These are phyloP conservation scores for Trachymyrmex cornetzi DNA, from an alignment of 1,140 invertebrate genomes.

Conservation along the genomic window DNA sequence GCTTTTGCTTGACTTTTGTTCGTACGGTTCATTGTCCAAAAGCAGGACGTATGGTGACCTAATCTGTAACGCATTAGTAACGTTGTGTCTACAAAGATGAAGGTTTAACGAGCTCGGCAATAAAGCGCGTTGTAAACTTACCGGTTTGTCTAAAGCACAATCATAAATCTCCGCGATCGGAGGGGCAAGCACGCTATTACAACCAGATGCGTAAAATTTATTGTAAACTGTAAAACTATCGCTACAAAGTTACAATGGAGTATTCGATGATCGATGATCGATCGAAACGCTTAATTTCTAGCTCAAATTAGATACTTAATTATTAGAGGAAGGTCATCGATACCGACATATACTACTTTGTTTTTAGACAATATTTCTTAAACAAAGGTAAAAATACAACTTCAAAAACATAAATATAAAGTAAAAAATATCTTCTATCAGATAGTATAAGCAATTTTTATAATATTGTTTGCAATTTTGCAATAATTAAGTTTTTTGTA, in stretches of 20 bases:
- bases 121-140: slow-evolving; percentile 65
- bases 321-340: too few relatives aligned
- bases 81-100: slow-evolving; percentile 1
- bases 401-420: too few relatives aligned
- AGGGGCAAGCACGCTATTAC: slow-evolving; percentile 61
- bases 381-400: too few relatives aligned
- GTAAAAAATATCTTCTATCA: too few relatives aligned
- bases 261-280: slow-evolving; percentile 7
- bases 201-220: slow-evolving; percentile 73
- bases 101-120: slow-evolving; percentile 68
- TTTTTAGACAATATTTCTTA: too few relatives aligned
- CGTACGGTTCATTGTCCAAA: not conserved
- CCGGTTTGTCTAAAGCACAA: slow-evolving; percentile 53
- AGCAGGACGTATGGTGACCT: slow-evolving; percentile 1
- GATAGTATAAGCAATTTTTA: too few relatives aligned
- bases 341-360: too few relatives aligned
- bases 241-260: slow-evolving; percentile 27
- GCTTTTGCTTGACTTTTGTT: not conserved
- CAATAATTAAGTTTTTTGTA: too few relatives aligned
- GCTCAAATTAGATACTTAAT: not conserved
- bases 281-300: slow-evolving; percentile 11
- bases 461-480: too few relatives aligned
- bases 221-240: slow-evolving; percentile 64
- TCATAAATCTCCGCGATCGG: slow-evolving; percentile 64
- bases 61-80: slow-evolving; percentile 53